A percentile compares a stretch with the other conserved stretches of the same genome.
phyloP scores from a whole-genome alignment of 92 coral and sea anemone genomes.

The Siderastrea radians region DNA sequence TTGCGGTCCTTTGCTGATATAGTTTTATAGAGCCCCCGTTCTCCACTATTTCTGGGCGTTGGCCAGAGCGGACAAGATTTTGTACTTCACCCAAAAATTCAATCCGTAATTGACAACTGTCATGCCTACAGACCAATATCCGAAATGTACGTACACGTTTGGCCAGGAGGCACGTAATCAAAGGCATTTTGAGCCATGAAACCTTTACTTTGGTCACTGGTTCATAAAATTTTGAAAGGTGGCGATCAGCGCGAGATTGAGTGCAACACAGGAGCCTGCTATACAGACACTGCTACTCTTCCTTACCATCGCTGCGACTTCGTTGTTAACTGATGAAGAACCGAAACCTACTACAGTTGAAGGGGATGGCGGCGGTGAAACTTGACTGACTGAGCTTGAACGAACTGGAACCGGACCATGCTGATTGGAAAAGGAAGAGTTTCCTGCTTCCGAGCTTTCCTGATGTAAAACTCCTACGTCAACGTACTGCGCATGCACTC shows the following conservation, averaged over 20 bases:
- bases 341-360: neutral
- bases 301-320: slow-evolving; percentile 12
- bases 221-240: neutral
- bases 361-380: neutral
- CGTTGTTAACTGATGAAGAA: neutral
- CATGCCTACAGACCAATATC: too few species aligned
- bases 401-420: slow-evolving; percentile 1
- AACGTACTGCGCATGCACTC: neutral
- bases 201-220: neutral
- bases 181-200: neutral
- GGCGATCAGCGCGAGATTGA: neutral
- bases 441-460: slow-evolving; percentile 10
- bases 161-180: neutral
- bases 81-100: too few species aligned
- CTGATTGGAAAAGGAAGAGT: neutral
- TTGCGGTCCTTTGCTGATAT: too few species aligned
- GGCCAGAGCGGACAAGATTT: too few species aligned
- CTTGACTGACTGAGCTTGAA: neutral
- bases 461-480: neutral
- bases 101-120: too few species aligned
- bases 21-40: too few species aligned
- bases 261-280: neutral
- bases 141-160: neutral
- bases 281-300: neutral
- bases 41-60: too few species aligned